These are phyloP conservation scores for Anomalospiza imberbis DNA, from an alignment of 2,797 vertebrate species.

Conservation along the genomic window DNA sequence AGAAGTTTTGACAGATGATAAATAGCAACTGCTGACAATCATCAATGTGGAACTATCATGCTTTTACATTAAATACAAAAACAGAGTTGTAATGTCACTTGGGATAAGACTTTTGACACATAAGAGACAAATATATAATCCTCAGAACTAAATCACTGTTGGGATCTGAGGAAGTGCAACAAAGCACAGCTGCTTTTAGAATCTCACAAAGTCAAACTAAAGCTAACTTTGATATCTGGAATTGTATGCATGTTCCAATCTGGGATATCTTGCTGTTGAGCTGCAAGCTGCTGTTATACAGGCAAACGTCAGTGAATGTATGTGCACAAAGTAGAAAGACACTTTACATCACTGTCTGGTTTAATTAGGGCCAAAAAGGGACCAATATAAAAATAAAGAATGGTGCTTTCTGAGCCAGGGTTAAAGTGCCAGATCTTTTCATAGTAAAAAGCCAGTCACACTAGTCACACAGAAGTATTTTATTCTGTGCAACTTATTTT, in stretches of 20 bases:
- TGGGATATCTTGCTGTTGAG: constrained; percentile 22
- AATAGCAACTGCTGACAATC: constrained; percentile 93
- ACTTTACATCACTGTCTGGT: constrained; percentile 57
- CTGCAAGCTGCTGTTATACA: constrained; percentile 45
- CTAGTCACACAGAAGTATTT: background rate
- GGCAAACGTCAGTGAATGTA: constrained; percentile 34
- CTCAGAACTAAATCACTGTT: constrained; percentile 79
- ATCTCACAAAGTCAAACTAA: constrained; percentile 74
- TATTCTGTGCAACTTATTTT: background rate
- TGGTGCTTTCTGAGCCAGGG: background rate
- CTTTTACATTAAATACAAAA: constrained; percentile 91
- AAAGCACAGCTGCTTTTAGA: constrained; percentile 77
- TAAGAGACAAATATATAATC: constrained; percentile 82
- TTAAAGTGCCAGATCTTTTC: background rate
- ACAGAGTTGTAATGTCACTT: constrained; percentile 85
- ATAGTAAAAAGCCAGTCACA: background rate
- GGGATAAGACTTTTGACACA: constrained; percentile 87
- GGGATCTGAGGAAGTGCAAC: constrained; percentile 76
- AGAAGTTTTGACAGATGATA: constrained; percentile 92
- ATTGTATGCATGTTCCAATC: constrained; percentile 59
- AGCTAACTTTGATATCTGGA: constrained; percentile 77
- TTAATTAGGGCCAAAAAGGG: constrained; percentile 65
- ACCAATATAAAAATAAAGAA: constrained; percentile 37
- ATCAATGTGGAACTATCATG: constrained; percentile 83
- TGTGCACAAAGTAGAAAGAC: constrained; percentile 5